Conservation (phyloP, 92 coral and sea anemone genomes). For the Epizoanthus illoricatus region DNA sequence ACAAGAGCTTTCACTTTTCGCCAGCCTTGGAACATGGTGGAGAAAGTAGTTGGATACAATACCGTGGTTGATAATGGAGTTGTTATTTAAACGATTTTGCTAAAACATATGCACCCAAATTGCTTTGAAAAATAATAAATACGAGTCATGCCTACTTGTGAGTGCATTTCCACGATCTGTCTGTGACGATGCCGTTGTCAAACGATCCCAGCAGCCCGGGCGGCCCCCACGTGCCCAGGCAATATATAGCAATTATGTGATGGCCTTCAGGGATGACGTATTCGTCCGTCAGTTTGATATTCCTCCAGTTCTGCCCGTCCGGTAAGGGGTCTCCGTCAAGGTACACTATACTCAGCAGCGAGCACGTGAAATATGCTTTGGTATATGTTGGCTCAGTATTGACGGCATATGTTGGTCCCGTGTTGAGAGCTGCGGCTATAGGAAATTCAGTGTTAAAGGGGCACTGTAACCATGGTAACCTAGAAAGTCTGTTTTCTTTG, state of each 20-base stretch:
- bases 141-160: constrained; percentile 21
- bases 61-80: no score
- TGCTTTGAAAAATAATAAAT: no score
- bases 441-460: background rate
- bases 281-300: constrained; percentile 22
- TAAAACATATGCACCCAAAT: no score
- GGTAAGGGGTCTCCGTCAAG: constrained; percentile 36
- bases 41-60: no score
- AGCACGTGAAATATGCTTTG: constrained; percentile 30
- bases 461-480: background rate
- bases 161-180: constrained; percentile 38
- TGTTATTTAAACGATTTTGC: no score
- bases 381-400: constrained; percentile 7
- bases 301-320: constrained; percentile 31
- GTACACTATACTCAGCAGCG: constrained; percentile 25
- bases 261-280: constrained; percentile 26
- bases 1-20: no score
- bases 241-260: constrained; percentile 33
- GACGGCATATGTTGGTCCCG: background rate
- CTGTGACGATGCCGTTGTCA: constrained; percentile 35
- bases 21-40: no score
- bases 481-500: no score
- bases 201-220: constrained; percentile 24
- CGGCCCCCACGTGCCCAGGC: constrained; percentile 29
- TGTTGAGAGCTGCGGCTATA: constrained; percentile 11